Evolutionary conservation across 1,140 invertebrate genomes (phyloP), one percentile per base, ranked within the genome.

Genomic region (Pseudoatta argentina): DNA sequence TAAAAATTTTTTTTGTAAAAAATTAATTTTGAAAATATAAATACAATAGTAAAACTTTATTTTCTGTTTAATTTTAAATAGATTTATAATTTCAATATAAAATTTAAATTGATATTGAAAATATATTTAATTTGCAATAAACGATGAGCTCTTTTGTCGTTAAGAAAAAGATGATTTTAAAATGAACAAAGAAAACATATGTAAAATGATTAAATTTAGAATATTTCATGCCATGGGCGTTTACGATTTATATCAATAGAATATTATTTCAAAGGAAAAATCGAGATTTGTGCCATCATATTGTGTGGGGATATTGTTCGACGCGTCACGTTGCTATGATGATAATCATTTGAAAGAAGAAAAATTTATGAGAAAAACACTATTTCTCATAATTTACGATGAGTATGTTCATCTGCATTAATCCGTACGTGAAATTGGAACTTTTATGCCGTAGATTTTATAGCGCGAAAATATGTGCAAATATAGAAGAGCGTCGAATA

Each of bases 321-420:
- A 5, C 39, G 57, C 82, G 55, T 87, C 71, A 66, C 86, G 14
- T 75, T 87, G 71, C 48, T 44, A 21, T 27, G 57, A 53, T 57
- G 69, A 87, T 87, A 85, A 88, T 85, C 87, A 88, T 88, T 87
- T 53, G 66, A 24, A 24, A 27, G 39, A 53, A 71, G 39, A 76
- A 67, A 67, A 76, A 88, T 87, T 87, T 85, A 88, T 87, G 44
- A 85, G 34, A 14, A 66, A 18, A 66, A 16, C 48, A 44, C 76
- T 24, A n/a, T 63, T 85, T 6, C 59, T 77, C 48, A 57, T n/a
- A 21, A 83, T 39, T 48, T 27, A 30, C 34, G 48, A 61, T 69
- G n/a, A 10, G 59, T 53, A 48, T 30, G 55, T 10, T 73, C 67
- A 27, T 64, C 5, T 39, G 44, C 21, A 21, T 14, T 67, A 67